Evolutionary conservation across 2,797 vertebrate species (phyloP).

Genomic region (Cossypha heuglini): DNA sequence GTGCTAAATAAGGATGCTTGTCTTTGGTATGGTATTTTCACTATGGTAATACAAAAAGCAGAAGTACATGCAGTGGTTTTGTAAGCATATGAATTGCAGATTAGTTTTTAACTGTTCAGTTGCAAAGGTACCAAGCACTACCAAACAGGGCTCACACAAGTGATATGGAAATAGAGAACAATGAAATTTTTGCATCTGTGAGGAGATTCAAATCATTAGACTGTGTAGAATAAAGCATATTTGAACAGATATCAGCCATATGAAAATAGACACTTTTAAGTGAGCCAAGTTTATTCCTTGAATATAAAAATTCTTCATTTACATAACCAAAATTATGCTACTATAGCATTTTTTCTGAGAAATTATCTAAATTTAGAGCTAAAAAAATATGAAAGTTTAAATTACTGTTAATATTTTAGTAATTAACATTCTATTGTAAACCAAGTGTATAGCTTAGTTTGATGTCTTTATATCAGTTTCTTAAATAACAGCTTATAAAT

Average conservation of each 20-base stretch:
- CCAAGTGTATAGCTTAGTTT: background rate
- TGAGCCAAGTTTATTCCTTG: background rate
- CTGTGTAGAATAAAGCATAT: background rate
- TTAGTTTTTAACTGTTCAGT: background rate
- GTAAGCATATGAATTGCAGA: conserved; percentile 12
- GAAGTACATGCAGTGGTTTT: background rate
- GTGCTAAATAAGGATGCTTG: background rate
- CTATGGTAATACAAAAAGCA: background rate
- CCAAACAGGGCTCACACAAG: background rate
- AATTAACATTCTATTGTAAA: background rate
- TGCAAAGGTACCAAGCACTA: background rate
- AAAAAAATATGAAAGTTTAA: background rate
- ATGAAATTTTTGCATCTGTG: background rate
- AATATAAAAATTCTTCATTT: conserved; percentile 12
- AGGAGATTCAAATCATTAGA: conserved; percentile 2
- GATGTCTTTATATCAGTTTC: background rate
- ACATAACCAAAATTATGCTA: background rate
- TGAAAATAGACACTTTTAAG: conserved; percentile 2
- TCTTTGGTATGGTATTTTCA: background rate
- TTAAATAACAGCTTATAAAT: background rate
- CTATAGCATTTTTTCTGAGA: background rate
- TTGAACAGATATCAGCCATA: background rate
- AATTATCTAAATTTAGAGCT: background rate
- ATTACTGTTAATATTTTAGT: background rate
- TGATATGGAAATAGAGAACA: background rate